Evolutionary conservation across 2,113 vertebrate genomes (phyloP).

Genomic region (Ochotona princeps): DNA sequence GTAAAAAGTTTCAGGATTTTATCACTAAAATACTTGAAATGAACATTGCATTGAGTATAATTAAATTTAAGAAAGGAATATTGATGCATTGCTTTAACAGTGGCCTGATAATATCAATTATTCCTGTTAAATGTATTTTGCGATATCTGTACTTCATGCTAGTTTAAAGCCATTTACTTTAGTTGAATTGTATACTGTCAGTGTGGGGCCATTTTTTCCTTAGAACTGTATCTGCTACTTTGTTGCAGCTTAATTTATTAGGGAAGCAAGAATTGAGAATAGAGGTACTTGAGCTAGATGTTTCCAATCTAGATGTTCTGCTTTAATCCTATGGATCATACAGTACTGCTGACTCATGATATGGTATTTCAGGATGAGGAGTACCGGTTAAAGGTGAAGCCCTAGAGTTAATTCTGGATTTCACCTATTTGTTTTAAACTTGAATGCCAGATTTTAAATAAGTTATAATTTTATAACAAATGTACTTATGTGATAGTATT

Average conservation of each 20-base stretch:
- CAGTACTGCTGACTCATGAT: neutral
- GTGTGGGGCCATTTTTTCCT: slow-evolving; percentile 51
- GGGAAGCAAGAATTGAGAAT: slow-evolving; percentile 47
- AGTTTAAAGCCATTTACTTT: slow-evolving; percentile 53
- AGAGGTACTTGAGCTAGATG: slow-evolving; percentile 59
- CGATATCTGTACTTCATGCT: slow-evolving; percentile 55
- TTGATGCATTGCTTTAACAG: slow-evolving; percentile 52
- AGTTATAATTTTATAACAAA: slow-evolving; percentile 78
- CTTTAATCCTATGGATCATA: slow-evolving; percentile 73
- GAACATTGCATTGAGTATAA: slow-evolving; percentile 55
- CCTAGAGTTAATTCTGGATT: slow-evolving; percentile 70
- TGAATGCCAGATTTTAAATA: slow-evolving; percentile 76
- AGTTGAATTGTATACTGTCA: slow-evolving; percentile 34
- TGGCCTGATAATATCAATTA: slow-evolving; percentile 54
- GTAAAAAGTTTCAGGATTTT: slow-evolving; percentile 59
- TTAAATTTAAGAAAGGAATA: slow-evolving; percentile 53
- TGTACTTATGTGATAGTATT: slow-evolving; percentile 73
- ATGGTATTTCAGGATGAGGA: neutral
- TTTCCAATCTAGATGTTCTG: slow-evolving; percentile 54
- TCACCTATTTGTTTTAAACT: slow-evolving; percentile 76
- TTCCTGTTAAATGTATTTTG: slow-evolving; percentile 56
- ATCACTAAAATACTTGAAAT: slow-evolving; percentile 53
- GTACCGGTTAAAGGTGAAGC: slow-evolving; percentile 58
- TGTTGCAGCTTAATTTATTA: slow-evolving; percentile 49
- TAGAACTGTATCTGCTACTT: slow-evolving; percentile 39